Conservation (phyloP, 2,888 invertebrate genomes). For the Enoplolaimus lenunculus region DNA sequence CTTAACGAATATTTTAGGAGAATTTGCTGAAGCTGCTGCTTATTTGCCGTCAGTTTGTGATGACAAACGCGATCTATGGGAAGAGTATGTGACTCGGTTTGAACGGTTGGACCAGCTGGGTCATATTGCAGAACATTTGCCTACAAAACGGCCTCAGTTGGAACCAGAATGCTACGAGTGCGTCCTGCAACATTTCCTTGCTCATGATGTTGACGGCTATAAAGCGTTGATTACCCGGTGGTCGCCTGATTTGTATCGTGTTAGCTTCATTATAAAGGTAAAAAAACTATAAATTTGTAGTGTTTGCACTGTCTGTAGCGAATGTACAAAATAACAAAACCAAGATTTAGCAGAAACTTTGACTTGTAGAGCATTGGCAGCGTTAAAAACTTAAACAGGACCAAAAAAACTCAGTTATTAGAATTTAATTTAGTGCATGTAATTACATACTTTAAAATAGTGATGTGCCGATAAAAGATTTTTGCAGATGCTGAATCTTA, state of each 20-base stretch:
- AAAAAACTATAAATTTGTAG: too few relatives aligned
- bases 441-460: too few relatives aligned
- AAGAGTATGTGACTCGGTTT: conserved; percentile 33
- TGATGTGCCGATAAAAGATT: too few relatives aligned
- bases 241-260: conserved; percentile 22
- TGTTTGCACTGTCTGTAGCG: too few relatives aligned
- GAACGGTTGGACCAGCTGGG: conserved; percentile 26
- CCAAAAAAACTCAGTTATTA: too few relatives aligned
- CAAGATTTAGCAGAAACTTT: too few relatives aligned
- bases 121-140: conserved; percentile 29
- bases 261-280: conserved; percentile 20
- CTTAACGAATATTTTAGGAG: too few relatives aligned
- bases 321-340: too few relatives aligned
- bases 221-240: background rate
- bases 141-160: conserved; percentile 32
- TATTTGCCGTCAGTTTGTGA: conserved; percentile 28
- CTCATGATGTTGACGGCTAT: conserved; percentile 14
- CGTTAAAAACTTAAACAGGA: too few relatives aligned
- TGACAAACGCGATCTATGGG: conserved; percentile 34
- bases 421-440: too few relatives aligned
- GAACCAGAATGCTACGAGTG: conserved; percentile 35
- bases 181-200: conserved; percentile 24
- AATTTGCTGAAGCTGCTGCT: conserved; percentile 22
- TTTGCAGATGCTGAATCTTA: too few relatives aligned
- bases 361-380: too few relatives aligned